A percentile compares a stretch with the other conserved stretches of the same genome.
These are phyloP conservation scores for Aphaenogaster floridana DNA, from an alignment of 1,140 invertebrate species.

Conservation along the genomic window DNA sequence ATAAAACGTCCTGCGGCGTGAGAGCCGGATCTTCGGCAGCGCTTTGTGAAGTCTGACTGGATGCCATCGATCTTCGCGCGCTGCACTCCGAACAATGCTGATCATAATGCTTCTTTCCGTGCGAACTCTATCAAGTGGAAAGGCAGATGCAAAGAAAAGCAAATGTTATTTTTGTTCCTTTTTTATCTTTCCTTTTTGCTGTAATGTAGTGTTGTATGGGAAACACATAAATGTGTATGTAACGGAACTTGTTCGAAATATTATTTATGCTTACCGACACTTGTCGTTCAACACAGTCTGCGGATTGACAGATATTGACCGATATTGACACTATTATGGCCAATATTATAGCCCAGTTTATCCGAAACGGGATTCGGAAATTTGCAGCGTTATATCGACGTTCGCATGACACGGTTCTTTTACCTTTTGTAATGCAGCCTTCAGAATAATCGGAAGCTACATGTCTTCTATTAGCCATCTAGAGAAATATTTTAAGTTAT, in stretches of 20 bases:
- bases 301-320: slow-evolving; percentile 13
- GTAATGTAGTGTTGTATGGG: background rate
- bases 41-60: background rate
- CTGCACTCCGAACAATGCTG: background rate
- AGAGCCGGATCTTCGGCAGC: background rate
- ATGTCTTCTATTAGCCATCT: slow-evolving; percentile 31
- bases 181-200: background rate
- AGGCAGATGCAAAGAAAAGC: background rate
- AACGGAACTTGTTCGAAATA: background rate
- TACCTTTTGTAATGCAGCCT: background rate
- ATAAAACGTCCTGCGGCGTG: slow-evolving; percentile 34
- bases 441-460: slow-evolving; percentile 6
- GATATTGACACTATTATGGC: background rate
- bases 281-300: background rate
- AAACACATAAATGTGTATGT: background rate
- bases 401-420: background rate
- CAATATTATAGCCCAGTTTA: slow-evolving; percentile 30
- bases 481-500: slow-evolving; percentile 15
- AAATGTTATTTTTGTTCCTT: background rate
- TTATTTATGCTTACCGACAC: slow-evolving; percentile 21
- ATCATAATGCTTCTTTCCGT: background rate
- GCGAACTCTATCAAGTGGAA: slow-evolving; percentile 1
- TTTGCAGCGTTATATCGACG: slow-evolving; percentile 30
- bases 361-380: slow-evolving; percentile 36
- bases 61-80: background rate